These are phyloP conservation scores for Elysia crispata DNA, from an alignment of 2,888 invertebrate species.

Conservation along the genomic window DNA sequence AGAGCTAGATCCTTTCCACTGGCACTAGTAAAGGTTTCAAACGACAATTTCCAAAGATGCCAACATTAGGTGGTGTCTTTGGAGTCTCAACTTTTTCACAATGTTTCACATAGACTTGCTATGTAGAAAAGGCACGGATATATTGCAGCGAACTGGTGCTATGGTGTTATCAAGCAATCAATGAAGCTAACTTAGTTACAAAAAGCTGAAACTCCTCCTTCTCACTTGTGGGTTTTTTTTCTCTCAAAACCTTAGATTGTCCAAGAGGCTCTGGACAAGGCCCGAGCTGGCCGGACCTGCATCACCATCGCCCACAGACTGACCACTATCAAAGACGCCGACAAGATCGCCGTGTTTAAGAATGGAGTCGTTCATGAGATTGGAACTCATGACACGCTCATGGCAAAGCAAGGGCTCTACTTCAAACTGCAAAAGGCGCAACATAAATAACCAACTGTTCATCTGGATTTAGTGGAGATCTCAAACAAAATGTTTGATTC, in stretches of 20 bases:
- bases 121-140: too few species aligned
- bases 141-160: too few species aligned
- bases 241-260: slow-evolving; percentile 82
- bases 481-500: neutral
- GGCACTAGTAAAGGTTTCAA: too few species aligned
- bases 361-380: slow-evolving; percentile 71
- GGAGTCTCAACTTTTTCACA: too few species aligned
- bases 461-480: neutral
- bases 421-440: slow-evolving; percentile 62
- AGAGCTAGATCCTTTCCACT: too few species aligned
- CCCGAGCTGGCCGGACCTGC: slow-evolving; percentile 87
- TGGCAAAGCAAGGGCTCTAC: slow-evolving; percentile 69
- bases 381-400: slow-evolving; percentile 70
- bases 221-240: too few species aligned
- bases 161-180: too few species aligned
- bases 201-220: too few species aligned
- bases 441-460: neutral
- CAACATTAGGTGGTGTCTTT: too few species aligned
- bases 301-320: slow-evolving; percentile 92
- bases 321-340: slow-evolving; percentile 89
- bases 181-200: too few species aligned
- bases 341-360: slow-evolving; percentile 79
- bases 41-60: too few species aligned
- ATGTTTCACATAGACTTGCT: too few species aligned
- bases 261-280: slow-evolving; percentile 90